Base-by-base conservation (phyloP, 2,113 vertebrate species). In the Sylvia atricapilla region DNA sequence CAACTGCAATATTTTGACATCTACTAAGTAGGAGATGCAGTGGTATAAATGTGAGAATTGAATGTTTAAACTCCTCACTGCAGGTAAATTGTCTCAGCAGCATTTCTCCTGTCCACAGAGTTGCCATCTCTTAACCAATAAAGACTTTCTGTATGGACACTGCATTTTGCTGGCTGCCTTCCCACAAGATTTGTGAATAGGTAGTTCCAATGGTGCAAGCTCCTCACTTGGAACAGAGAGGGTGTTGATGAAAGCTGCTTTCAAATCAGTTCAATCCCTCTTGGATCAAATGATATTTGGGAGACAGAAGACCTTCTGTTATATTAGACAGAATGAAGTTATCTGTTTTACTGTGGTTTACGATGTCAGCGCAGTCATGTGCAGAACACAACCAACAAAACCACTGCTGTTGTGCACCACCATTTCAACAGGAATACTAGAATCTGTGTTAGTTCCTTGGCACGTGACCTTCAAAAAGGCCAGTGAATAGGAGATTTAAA, bases 271-370 rank as follows among this genome's bases (percentile, higher is more conserved):
- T 90, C 74, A 89, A 37, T 58, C 33, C 28, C 56, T 78, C 64
- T 52, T 56, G 66, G 73, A 87, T 90, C 88, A 95, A 92, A 64
- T 75, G 24, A 64, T 46, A 60, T 53, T 75, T 52, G 52, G 58
- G 52, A 95, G 39, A 93, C 41, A 96, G 72, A 89, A 41, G 68
- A 86, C 31, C 41, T 93, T 94, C 88, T 93, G 83, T 81, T 78
- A 56, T 44, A 68, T 69, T n/a, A 81, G 53, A 56, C 18, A 66
- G 76, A 91, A 93, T 5, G 5, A 69, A 88, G 33, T 77, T 52
- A 77, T 24, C 90, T 88, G 44, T 58, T 92, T 92, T 47, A 33
- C n/a, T 75, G 25, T 19, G 37, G 83, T 68, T 93, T 81, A 64
- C 3, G 0, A 72, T 49, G 41, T 90, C 83, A 89, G 72, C 0